phyloP scores from a whole-genome alignment of 53 echinoderm and acorn worm species.

The Actinopyga echinites region DNA sequence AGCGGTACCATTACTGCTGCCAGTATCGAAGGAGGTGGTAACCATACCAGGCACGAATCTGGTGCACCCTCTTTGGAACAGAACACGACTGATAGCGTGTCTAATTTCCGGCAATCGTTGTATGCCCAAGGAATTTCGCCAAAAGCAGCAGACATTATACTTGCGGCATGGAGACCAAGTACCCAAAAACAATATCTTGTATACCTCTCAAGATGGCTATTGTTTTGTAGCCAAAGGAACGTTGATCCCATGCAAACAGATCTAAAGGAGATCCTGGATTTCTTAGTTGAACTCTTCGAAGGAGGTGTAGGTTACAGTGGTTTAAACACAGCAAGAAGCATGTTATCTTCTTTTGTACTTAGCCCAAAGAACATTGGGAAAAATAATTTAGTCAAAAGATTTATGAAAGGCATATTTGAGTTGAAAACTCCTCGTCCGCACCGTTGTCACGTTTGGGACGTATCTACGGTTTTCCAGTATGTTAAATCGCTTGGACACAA shows the following conservation, averaged over 20 bases:
- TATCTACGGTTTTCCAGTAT: conserved; percentile 4
- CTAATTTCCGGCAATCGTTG: conserved; percentile 36
- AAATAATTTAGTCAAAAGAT: conserved; percentile 21
- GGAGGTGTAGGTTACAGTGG: conserved; percentile 59
- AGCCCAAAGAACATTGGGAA: not conserved
- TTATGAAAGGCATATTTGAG: conserved; percentile 49
- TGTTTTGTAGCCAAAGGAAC: conserved; percentile 41
- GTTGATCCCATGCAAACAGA: conserved; percentile 44
- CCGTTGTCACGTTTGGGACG: conserved; percentile 47
- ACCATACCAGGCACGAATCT: conserved; percentile 39
- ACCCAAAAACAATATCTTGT: conserved; percentile 43
- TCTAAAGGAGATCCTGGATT: conserved; percentile 34
- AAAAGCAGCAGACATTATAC: conserved; percentile 29
- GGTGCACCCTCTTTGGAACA: conserved; percentile 38
- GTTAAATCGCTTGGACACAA: conserved; percentile 3
- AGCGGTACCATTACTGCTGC: conserved; percentile 40
- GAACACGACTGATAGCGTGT: conserved; percentile 43
- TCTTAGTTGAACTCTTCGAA: conserved; percentile 20
- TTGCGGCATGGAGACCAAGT: conserved; percentile 31
- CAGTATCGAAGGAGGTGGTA: conserved; percentile 21
- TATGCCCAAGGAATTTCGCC: conserved; percentile 11
- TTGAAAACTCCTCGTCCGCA: conserved; percentile 34
- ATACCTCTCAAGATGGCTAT: conserved; percentile 35
- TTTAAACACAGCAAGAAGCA: conserved; percentile 47
- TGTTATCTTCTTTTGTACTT: conserved; percentile 35